Percentiles rank a stretch among this genome's conserved stretches.
phyloP scores from a whole-genome alignment of 2,888 invertebrate genomes.

The Hirtodrosophila alboralis region DNA sequence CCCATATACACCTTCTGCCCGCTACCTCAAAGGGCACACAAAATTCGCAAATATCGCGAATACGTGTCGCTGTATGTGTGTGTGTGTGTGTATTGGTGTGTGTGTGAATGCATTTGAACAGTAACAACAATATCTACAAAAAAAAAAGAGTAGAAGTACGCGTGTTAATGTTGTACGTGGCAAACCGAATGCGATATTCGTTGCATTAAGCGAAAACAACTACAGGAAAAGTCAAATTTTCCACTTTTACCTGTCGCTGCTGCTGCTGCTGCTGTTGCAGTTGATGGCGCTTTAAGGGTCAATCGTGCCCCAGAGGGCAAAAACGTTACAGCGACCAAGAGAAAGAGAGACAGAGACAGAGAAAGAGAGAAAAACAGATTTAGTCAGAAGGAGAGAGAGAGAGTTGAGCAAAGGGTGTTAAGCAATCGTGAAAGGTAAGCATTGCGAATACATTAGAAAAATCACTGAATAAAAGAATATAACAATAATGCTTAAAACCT shows the following conservation, averaged over 20 bases:
- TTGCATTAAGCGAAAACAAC: constrained; percentile 36
- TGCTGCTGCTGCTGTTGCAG: constrained; percentile 12
- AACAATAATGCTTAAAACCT: no score
- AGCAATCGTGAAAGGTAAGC: no score
- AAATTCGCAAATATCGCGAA: constrained; percentile 65
- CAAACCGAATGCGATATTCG: constrained; percentile 38
- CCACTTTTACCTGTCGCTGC: constrained; percentile 25
- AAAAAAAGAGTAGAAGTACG: no score
- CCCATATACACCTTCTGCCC: not conserved
- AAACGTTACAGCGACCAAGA: constrained; percentile 15
- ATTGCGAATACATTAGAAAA: no score
- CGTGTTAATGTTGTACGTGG: constrained; percentile 61
- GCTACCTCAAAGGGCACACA: not conserved
- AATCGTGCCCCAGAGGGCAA: constrained; percentile 29
- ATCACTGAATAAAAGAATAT: no score
- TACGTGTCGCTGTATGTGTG: constrained; percentile 50
- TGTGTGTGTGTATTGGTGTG: constrained; percentile 19
- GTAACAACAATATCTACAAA: constrained; percentile 26
- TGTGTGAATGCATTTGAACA: constrained; percentile 37
- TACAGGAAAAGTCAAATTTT: constrained; percentile 52
- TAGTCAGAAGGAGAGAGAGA: no score
- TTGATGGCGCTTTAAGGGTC: constrained; percentile 36
- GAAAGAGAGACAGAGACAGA: not conserved
- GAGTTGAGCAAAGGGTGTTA: no score
- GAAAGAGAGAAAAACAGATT: no score